phyloP scores from a whole-genome alignment of 2,888 invertebrate species.

The Cenopis cana region DNA sequence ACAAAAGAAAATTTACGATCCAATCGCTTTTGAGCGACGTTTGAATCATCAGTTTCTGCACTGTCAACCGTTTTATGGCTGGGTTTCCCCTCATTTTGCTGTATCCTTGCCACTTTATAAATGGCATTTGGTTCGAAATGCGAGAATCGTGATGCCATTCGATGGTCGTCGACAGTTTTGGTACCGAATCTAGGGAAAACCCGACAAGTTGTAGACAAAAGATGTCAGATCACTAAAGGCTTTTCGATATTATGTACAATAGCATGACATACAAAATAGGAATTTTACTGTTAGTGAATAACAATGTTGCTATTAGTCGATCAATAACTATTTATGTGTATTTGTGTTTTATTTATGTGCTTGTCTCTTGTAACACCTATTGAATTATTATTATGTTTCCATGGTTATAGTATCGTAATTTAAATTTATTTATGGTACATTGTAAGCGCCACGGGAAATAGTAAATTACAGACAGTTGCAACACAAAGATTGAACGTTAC shows the following conservation, averaged over 20 bases:
- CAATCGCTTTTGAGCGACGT: conserved; percentile 44
- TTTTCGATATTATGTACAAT: conserved; percentile 23
- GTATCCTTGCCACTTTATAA: conserved; percentile 77
- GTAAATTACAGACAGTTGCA: conserved; percentile 34
- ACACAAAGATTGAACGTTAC: conserved; percentile 29
- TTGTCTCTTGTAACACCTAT: conserved; percentile 27
- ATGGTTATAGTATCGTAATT: conserved; percentile 23
- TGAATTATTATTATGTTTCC: conserved; percentile 27
- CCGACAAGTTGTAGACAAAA: conserved; percentile 51
- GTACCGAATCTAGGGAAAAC: conserved; percentile 68
- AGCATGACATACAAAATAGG: conserved; percentile 22
- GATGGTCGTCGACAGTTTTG: conserved; percentile 64
- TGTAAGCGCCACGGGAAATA: conserved; percentile 37
- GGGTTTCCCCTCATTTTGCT: conserved; percentile 77
- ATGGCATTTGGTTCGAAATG: conserved; percentile 80
- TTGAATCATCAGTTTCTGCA: conserved; percentile 57
- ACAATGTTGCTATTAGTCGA: conserved; percentile 15
- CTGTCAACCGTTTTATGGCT: conserved; percentile 62
- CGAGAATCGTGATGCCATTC: conserved; percentile 75
- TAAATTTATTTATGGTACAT: conserved; percentile 32
- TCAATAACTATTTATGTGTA: conserved; percentile 9
- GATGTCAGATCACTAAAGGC: conserved; percentile 31
- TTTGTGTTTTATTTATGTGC: conserved; percentile 21
- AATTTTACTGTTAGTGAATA: conserved; percentile 30
- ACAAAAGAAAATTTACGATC: conserved; percentile 21